phyloP scores from a whole-genome alignment of 2,113 vertebrate genomes.

The Phasianus colchicus region DNA sequence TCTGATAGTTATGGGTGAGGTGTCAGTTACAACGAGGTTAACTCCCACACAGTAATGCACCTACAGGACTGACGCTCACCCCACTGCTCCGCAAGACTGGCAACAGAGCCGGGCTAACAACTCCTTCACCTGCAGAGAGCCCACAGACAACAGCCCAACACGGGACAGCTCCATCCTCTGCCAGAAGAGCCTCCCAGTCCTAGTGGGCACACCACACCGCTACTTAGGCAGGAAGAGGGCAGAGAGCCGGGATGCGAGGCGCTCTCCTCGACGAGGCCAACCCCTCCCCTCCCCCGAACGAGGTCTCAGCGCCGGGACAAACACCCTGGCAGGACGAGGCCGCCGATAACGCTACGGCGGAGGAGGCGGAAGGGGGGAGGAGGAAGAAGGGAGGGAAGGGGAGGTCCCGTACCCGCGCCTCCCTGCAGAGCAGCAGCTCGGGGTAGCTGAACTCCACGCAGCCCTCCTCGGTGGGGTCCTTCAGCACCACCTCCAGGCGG shows the following conservation, averaged over 20 bases:
- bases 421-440: slow-evolving; percentile 87
- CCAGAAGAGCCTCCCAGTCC: background rate
- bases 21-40: background rate
- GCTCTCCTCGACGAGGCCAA: background rate
- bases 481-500: slow-evolving; percentile 89
- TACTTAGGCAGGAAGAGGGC: background rate
- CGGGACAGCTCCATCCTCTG: background rate
- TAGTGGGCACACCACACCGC: background rate
- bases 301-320: background rate
- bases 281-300: background rate
- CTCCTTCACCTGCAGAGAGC: background rate
- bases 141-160: background rate
- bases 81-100: background rate
- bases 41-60: background rate
- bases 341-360: too few species aligned
- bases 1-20: background rate
- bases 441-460: slow-evolving; percentile 96
- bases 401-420: slow-evolving; percentile 76
- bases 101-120: fast-evolving
- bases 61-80: background rate
- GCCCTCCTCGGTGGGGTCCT: slow-evolving; percentile 91
- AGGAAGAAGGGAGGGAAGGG: background rate
- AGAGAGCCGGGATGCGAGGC: background rate
- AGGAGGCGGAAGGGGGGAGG: too few species aligned
- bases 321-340: background rate